Percentiles rank a stretch among this genome's conserved stretches.
These are phyloP conservation scores for Ctenosaura bakeri DNA, from an alignment of 2,797 vertebrate genomes.

Conservation along the genomic window DNA sequence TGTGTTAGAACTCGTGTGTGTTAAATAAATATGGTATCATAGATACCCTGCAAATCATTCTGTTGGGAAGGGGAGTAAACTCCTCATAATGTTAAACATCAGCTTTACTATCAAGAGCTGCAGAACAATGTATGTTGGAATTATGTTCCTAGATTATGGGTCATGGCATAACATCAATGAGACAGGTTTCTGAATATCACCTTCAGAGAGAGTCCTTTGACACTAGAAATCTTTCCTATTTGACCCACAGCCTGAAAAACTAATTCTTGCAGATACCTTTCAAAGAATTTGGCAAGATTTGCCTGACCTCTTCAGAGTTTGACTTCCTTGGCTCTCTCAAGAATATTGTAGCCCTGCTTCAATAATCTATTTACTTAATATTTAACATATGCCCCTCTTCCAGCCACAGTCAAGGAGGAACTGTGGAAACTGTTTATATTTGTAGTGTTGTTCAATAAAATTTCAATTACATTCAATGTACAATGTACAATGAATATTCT, in stretches of 20 bases:
- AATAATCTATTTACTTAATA: background rate
- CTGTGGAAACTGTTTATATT: background rate
- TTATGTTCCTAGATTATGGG: background rate
- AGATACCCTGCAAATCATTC: constrained; percentile 11
- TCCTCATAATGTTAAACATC: constrained; percentile 34
- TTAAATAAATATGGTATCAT: background rate
- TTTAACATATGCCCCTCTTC: background rate
- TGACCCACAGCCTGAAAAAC: background rate
- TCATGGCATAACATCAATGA: background rate
- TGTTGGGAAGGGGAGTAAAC: constrained; percentile 14
- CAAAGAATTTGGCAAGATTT: background rate
- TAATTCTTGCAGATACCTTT: background rate
- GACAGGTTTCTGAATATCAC: background rate
- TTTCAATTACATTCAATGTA: constrained; percentile 1
- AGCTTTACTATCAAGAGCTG: background rate
- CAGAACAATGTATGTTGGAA: background rate
- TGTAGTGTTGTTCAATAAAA: constrained; percentile 16
- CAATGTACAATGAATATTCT: constrained; percentile 28
- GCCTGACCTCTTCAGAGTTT: background rate
- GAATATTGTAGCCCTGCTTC: background rate
- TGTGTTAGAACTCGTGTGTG: constrained; percentile 13
- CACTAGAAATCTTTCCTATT: background rate
- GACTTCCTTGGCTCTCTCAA: background rate
- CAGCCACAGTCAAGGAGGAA: background rate
- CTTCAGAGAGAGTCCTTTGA: background rate